Conservation (phyloP, 37 sponge, comb jelly and placozoan species). For the Amphimedon queenslandica region DNA sequence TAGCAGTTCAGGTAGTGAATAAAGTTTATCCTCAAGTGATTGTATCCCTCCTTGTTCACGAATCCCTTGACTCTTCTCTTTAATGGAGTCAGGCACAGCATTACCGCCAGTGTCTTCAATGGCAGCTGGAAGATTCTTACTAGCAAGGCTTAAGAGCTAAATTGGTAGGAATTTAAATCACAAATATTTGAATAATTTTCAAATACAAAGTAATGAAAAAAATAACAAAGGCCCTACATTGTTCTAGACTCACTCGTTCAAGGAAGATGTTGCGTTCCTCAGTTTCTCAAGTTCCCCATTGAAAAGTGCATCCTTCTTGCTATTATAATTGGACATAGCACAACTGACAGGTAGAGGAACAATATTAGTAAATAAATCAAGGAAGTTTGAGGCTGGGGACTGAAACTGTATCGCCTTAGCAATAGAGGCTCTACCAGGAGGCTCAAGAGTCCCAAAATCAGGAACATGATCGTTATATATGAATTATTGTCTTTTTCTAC, state of each 20-base stretch:
- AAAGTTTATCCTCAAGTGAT: constrained; percentile 50
- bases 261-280: constrained; percentile 54
- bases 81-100: constrained; percentile 79
- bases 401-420: constrained; percentile 82
- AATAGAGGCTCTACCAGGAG: constrained; percentile 79
- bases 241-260: constrained; percentile 78
- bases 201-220: no score
- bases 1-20: constrained; percentile 73
- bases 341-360: constrained; percentile 78
- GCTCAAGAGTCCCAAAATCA: constrained; percentile 58
- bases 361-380: constrained; percentile 82
- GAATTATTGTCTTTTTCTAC: constrained; percentile 93
- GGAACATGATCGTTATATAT: constrained; percentile 95
- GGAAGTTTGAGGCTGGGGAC: constrained; percentile 66
- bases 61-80: constrained; percentile 75
- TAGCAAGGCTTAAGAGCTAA: constrained; percentile 54
- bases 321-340: constrained; percentile 57
- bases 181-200: not conserved
- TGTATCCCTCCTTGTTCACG: constrained; percentile 56
- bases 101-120: constrained; percentile 86
- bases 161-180: not conserved
- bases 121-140: constrained; percentile 92
- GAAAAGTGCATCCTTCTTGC: constrained; percentile 62
- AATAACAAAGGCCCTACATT: no score
- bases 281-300: constrained; percentile 72